A percentile compares a stretch with the other conserved stretches of the same genome.
Conservation (phyloP, 2,113 vertebrate genomes). For the Tursiops truncatus region DNA sequence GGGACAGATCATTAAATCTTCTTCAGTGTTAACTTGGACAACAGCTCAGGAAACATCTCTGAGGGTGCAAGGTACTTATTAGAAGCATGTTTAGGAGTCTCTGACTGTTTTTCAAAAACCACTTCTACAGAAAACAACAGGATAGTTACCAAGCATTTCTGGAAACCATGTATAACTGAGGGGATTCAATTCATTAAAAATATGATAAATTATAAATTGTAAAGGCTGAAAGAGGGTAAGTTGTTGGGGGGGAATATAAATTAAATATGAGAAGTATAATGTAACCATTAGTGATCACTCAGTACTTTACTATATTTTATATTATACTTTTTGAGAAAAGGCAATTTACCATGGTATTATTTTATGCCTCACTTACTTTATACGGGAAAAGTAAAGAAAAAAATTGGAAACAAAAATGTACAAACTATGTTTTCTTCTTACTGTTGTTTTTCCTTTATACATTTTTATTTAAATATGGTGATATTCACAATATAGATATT, state of each 20-base stretch:
- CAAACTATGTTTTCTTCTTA: neutral
- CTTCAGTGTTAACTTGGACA: constrained; percentile 56
- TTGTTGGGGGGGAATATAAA: constrained; percentile 52
- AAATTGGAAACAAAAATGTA: constrained; percentile 19
- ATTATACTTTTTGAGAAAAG: constrained; percentile 40
- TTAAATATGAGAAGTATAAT: constrained; percentile 66
- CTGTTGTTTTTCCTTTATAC: neutral
- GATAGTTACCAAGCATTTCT: constrained; percentile 66
- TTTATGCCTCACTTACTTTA: constrained; percentile 40
- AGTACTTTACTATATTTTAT: constrained; percentile 41
- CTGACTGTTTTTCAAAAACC: constrained; percentile 63
- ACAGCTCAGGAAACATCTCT: constrained; percentile 61
- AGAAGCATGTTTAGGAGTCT: constrained; percentile 65
- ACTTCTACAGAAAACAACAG: constrained; percentile 65
- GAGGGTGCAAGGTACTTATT: constrained; percentile 63
- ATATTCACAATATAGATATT: neutral
- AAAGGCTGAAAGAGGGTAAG: constrained; percentile 54
- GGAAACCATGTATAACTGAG: constrained; percentile 50
- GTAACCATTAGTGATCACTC: constrained; percentile 45
- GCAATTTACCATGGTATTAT: constrained; percentile 34
- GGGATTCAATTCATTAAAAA: constrained; percentile 70
- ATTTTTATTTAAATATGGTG: neutral
- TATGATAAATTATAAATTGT: constrained; percentile 71
- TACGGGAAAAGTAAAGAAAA: neutral
- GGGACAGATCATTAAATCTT: constrained; percentile 73